Percentiles rank a stretch among this genome's conserved stretches.
These are phyloP conservation scores for Apostichopus parvimensis DNA, from an alignment of 35 echinoderm and acorn worm species.

Conservation along the genomic window DNA sequence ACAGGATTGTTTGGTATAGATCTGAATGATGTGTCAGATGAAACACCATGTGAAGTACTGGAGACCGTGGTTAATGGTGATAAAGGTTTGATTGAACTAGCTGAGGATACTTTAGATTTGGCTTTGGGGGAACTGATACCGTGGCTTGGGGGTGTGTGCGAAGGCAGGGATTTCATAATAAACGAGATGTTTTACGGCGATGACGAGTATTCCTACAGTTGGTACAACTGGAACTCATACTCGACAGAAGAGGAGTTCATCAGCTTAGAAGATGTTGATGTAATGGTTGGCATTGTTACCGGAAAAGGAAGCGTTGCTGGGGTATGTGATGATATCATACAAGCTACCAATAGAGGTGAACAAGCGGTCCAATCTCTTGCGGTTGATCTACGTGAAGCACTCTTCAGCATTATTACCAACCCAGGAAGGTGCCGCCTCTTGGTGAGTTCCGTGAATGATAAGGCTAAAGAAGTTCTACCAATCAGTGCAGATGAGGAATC, in stretches of 20 bases:
- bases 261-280: conserved; percentile 40
- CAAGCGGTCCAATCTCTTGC: background rate
- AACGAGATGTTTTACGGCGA: background rate
- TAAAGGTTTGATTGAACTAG: background rate
- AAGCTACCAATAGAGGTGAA: conserved; percentile 48
- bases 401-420: conserved; percentile 43
- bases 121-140: conserved; percentile 1
- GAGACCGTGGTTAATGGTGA: conserved; percentile 18
- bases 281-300: conserved; percentile 57
- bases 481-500: background rate
- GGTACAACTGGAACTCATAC: background rate
- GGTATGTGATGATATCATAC: conserved; percentile 57
- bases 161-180: background rate
- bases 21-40: conserved; percentile 44
- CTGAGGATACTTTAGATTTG: conserved; percentile 15
- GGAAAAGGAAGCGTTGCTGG: conserved; percentile 48
- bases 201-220: background rate
- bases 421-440: conserved; percentile 52
- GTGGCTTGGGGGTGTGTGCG: conserved; percentile 9
- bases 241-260: conserved; percentile 1
- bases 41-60: conserved; percentile 21
- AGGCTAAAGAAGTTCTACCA: background rate
- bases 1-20: conserved; percentile 1
- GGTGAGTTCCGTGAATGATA: conserved; percentile 28
- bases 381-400: background rate